Conservation (phyloP, 2,888 invertebrate genomes). For the Synergus japonicus region DNA sequence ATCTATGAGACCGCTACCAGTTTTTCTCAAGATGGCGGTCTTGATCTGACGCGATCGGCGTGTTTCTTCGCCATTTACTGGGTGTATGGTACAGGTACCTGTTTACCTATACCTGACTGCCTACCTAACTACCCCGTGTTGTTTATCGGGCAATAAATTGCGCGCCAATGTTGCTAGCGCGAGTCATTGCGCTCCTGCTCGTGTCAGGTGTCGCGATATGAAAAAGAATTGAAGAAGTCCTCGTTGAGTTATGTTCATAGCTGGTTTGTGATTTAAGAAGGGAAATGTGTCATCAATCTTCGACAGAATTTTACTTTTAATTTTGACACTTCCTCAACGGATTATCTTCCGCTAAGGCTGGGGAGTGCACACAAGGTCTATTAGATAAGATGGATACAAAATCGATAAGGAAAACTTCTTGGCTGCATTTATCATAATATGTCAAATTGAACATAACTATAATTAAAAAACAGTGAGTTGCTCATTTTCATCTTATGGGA, state of each 20-base stretch:
- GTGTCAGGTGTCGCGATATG: conserved; percentile 33
- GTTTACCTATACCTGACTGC: conserved; percentile 42
- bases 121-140: conserved; percentile 47
- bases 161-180: conserved; percentile 45
- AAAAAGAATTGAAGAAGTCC: conserved; percentile 31
- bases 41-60: background rate
- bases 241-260: conserved; percentile 21
- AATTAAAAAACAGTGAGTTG: too few species aligned
- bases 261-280: conserved; percentile 13
- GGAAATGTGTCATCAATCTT: conserved; percentile 30
- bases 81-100: conserved; percentile 66
- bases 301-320: background rate
- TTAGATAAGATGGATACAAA: background rate
- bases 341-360: background rate
- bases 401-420: background rate
- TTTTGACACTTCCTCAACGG: conserved; percentile 6
- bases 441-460: too few species aligned
- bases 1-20: conserved; percentile 72
- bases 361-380: background rate
- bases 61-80: conserved; percentile 52
- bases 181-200: conserved; percentile 45
- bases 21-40: conserved; percentile 64
- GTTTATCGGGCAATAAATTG: conserved; percentile 69
- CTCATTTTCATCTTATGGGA: too few species aligned
- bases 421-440: background rate